These are phyloP conservation scores for Oegoconia quadripuncta DNA, from an alignment of 2,888 invertebrate genomes.

Conservation along the genomic window DNA sequence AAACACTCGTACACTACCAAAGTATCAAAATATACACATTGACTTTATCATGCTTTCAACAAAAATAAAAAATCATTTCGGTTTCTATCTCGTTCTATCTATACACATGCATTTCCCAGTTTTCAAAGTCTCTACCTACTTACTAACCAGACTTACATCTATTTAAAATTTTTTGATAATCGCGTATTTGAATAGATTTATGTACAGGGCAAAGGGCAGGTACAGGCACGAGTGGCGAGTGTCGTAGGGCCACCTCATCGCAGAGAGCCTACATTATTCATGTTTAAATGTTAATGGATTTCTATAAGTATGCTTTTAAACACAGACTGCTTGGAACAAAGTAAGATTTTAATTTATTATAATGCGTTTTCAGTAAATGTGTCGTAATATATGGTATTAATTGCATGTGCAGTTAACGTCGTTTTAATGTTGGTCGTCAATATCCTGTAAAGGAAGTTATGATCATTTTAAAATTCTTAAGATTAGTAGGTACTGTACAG, in stretches of 20 bases:
- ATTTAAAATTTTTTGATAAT: conserved; percentile 23
- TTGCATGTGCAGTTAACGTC: conserved; percentile 10
- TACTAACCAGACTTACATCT: conserved; percentile 7
- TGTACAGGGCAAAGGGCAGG: conserved; percentile 25
- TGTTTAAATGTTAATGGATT: conserved; percentile 34
- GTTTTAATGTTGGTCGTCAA: conserved; percentile 15
- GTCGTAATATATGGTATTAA: conserved; percentile 7
- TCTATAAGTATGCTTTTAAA: conserved; percentile 25
- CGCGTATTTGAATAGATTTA: conserved; percentile 26
- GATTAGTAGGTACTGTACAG: no score
- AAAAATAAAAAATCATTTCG: background rate
- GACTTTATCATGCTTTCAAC: no score
- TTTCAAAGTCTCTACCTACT: conserved; percentile 15
- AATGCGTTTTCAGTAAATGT: conserved; percentile 6
- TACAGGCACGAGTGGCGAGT: conserved; percentile 16
- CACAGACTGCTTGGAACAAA: conserved; percentile 18
- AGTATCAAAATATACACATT: no score
- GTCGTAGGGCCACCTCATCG: conserved; percentile 21
- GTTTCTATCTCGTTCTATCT: background rate
- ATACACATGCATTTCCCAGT: conserved; percentile 6
- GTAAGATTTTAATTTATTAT: conserved; percentile 22
- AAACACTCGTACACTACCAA: no score
- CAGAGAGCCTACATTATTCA: conserved; percentile 30
- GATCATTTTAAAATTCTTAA: conserved; percentile 1
- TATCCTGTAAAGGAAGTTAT: conserved; percentile 3